phyloP scores from a whole-genome alignment of 1,140 invertebrate species.

The Drosophila rufa region DNA sequence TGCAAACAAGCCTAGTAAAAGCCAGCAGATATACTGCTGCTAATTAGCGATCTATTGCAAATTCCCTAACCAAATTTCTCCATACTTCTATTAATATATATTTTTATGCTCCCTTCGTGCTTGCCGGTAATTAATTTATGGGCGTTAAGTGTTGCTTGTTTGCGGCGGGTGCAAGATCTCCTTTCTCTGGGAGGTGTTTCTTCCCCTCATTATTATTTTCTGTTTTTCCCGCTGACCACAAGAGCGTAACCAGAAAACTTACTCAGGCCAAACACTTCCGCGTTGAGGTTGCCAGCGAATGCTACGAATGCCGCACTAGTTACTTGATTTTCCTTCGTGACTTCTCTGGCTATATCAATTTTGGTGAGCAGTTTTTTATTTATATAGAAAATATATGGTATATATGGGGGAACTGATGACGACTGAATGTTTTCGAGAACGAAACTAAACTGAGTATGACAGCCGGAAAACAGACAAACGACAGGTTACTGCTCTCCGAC shows the following conservation, averaged over 20 bases:
- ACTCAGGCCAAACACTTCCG: conserved; percentile 51
- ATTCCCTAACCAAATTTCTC: background rate
- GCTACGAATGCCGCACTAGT: background rate
- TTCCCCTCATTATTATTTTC: conserved; percentile 1
- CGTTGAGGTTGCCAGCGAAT: conserved; percentile 11
- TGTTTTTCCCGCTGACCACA: conserved; percentile 14
- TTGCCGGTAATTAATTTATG: conserved; percentile 66
- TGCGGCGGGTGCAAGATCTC: conserved; percentile 29
- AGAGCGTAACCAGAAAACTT: conserved; percentile 43
- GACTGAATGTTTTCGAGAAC: conserved; percentile 4
- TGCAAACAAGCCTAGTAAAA: background rate
- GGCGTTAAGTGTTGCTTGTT: conserved; percentile 77
- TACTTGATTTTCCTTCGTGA: conserved; percentile 7
- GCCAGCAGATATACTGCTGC: background rate
- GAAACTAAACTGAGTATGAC: conserved; percentile 5
- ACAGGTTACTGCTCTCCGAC: conserved; percentile 22
- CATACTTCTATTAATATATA: background rate
- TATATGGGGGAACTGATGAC: background rate
- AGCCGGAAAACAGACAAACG: background rate
- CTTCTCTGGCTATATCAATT: background rate
- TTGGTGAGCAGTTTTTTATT: background rate
- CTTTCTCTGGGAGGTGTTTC: conserved; percentile 7
- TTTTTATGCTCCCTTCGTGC: conserved; percentile 40
- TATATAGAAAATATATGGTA: conserved; percentile 21
- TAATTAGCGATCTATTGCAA: conserved; percentile 32